Conservation (phyloP, 2,888 invertebrate species). For the Drosophila buzzatii region DNA sequence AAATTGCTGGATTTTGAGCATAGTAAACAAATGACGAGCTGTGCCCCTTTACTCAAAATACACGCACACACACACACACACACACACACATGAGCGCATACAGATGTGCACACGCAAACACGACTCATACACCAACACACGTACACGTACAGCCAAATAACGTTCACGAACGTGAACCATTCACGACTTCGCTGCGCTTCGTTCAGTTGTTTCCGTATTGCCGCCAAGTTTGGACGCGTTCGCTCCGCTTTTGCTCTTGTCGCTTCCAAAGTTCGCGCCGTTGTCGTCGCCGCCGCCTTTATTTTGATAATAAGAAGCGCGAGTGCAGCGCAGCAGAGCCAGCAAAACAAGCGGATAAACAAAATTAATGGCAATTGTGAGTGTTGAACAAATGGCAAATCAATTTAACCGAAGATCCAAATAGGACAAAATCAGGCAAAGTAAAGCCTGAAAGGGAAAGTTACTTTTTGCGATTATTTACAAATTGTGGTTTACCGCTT, state of each 20-base stretch:
- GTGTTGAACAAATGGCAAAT: slow-evolving; percentile 39
- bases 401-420: slow-evolving; percentile 31
- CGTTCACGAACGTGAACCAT: slow-evolving; percentile 51
- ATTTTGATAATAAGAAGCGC: slow-evolving; percentile 50
- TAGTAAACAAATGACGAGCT: slow-evolving; percentile 46
- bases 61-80: slow-evolving; percentile 1
- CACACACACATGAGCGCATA: not conserved
- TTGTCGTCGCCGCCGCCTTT: slow-evolving; percentile 23
- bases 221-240: slow-evolving; percentile 66
- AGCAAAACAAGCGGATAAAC: slow-evolving; percentile 29
- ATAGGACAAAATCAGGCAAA: slow-evolving; percentile 7
- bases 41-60: slow-evolving; percentile 2
- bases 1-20: slow-evolving; percentile 37
- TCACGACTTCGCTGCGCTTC: slow-evolving; percentile 54
- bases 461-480: slow-evolving; percentile 24
- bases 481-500: slow-evolving; percentile 15
- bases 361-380: slow-evolving; percentile 50
- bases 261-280: slow-evolving; percentile 37
- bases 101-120: not conserved
- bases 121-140: slow-evolving; percentile 9
- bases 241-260: slow-evolving; percentile 33
- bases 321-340: slow-evolving; percentile 20
- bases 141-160: slow-evolving; percentile 12
- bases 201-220: slow-evolving; percentile 71
- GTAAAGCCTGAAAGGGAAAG: slow-evolving; percentile 41